These are phyloP conservation scores for Philereme vetulata DNA, from an alignment of 2,888 invertebrate species.

Conservation along the genomic window DNA sequence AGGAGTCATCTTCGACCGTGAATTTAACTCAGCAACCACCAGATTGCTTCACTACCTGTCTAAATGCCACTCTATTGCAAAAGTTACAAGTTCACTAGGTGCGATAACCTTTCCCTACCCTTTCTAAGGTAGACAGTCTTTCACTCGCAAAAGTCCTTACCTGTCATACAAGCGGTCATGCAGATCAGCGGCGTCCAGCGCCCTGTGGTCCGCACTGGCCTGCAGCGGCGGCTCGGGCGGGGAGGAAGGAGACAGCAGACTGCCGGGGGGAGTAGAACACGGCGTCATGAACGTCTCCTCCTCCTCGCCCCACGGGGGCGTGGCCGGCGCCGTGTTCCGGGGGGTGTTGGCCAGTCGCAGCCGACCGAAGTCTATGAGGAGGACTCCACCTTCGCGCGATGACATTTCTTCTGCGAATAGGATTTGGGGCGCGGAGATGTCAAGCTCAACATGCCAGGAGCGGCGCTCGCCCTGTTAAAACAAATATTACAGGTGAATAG, in stretches of 20 bases:
- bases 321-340: slow-evolving; percentile 30
- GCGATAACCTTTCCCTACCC: too few relatives aligned
- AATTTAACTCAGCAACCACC: too few relatives aligned
- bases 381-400: slow-evolving; percentile 89
- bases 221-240: slow-evolving; percentile 55
- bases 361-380: slow-evolving; percentile 96
- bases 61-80: too few relatives aligned
- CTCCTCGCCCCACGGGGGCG: slow-evolving; percentile 31
- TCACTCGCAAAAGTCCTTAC: slow-evolving; percentile 34
- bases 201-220: slow-evolving; percentile 28
- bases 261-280: slow-evolving; percentile 94
- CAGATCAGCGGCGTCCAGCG: slow-evolving; percentile 57
- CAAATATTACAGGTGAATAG: too few relatives aligned
- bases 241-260: slow-evolving; percentile 85
- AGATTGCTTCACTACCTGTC: too few relatives aligned
- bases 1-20: too few relatives aligned
- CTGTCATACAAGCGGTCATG: slow-evolving; percentile 69
- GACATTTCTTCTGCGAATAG: slow-evolving; percentile 92
- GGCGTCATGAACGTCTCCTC: slow-evolving; percentile 91
- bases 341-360: slow-evolving; percentile 83
- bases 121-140: too few relatives aligned
- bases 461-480: slow-evolving; percentile 85
- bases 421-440: slow-evolving; percentile 97
- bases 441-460: slow-evolving; percentile 94
- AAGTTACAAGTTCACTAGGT: too few relatives aligned